These are phyloP conservation scores for Microcebus ravelobensis DNA, from an alignment of 2,113 vertebrate species.

Conservation along the genomic window DNA sequence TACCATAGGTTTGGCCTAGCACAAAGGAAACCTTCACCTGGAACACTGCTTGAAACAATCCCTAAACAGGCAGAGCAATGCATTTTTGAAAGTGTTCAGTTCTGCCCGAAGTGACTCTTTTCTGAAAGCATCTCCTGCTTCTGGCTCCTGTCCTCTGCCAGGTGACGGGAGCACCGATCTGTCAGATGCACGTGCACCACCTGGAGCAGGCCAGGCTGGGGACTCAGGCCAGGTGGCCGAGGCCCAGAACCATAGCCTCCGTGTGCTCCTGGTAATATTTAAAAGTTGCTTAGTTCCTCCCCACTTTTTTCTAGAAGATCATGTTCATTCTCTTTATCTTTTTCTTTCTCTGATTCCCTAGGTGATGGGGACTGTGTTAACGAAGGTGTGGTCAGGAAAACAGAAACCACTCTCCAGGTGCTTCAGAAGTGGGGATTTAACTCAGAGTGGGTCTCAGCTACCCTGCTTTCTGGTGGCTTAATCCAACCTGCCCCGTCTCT, in stretches of 20 bases:
- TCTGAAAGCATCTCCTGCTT: constrained; percentile 91
- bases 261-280: background rate
- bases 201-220: background rate
- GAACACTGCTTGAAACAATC: constrained; percentile 92
- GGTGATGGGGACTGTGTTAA: background rate
- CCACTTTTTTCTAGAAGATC: background rate
- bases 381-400: background rate
- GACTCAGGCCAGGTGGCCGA: background rate
- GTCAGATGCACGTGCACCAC: fast-evolving
- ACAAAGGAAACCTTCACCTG: constrained; percentile 86
- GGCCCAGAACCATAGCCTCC: background rate
- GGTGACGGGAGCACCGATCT: background rate
- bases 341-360: background rate
- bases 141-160: constrained; percentile 88
- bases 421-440: background rate
- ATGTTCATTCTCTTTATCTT: background rate
- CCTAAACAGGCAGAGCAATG: constrained; percentile 91
- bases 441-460: background rate
- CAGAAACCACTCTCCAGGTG: background rate
- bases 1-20: constrained; percentile 79
- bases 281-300: background rate
- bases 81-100: constrained; percentile 94
- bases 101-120: constrained; percentile 92
- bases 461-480: background rate
- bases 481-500: background rate